Evolutionary conservation across 37 sponge, comb jelly and placozoan species (phyloP).

Genomic region (Spongia lamella): DNA sequence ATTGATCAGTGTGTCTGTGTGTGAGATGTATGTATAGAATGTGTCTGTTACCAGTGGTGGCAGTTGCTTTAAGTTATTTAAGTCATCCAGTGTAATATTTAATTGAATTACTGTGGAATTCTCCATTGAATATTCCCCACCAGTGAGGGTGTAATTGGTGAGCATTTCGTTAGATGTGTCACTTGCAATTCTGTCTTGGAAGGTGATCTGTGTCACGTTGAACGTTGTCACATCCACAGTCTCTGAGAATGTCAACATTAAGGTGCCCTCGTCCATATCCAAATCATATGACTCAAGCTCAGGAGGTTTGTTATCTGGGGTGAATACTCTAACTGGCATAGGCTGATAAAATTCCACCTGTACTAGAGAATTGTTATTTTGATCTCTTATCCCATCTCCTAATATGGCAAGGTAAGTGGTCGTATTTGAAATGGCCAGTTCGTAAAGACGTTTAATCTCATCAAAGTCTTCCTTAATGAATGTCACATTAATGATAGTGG

Average conservation of each 20-base stretch:
- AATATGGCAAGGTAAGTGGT: conserved; percentile 34
- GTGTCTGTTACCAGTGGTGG: conserved; percentile 34
- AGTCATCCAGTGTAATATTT: conserved; percentile 62
- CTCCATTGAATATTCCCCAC: conserved; percentile 18
- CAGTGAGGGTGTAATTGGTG: conserved; percentile 9
- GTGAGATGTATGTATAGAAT: conserved; percentile 61
- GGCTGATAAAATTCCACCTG: neutral
- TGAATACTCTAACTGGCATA: conserved; percentile 25
- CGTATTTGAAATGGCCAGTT: conserved; percentile 34
- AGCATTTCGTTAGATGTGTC: neutral
- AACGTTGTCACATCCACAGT: conserved; percentile 51
- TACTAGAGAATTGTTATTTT: conserved; percentile 29
- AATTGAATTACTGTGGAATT: conserved; percentile 75
- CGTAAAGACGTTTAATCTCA: conserved; percentile 20
- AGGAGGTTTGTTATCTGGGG: conserved; percentile 45
- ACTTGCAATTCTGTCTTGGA: conserved; percentile 8
- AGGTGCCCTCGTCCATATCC: conserved; percentile 34
- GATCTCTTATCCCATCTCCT: conserved; percentile 27
- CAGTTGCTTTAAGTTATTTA: conserved; percentile 70
- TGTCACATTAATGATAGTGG: conserved; percentile 22
- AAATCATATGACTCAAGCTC: conserved; percentile 48
- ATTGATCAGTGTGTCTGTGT: conserved; percentile 36
- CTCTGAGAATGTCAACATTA: conserved; percentile 69
- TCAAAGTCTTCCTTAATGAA: conserved; percentile 43
- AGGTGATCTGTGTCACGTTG: conserved; percentile 21